Evolutionary conservation across 2,888 invertebrate species (phyloP).

Genomic region (Ornithoptera priamus): DNA sequence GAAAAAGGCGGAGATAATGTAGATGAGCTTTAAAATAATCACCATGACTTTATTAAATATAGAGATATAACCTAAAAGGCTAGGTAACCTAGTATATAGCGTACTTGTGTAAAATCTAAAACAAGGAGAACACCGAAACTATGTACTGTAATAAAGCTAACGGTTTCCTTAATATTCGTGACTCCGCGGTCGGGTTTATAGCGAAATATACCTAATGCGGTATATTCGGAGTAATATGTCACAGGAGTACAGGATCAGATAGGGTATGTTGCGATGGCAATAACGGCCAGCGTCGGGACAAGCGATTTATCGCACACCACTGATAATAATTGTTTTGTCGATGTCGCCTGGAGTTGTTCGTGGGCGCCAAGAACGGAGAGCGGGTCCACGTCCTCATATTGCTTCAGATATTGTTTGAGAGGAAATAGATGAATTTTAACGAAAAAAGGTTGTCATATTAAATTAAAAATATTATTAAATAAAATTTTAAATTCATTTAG

Average conservation of each 20-base stretch:
- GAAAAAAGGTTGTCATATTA: no score
- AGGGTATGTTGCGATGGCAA: constrained; percentile 46
- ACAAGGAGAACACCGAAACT: constrained; percentile 22
- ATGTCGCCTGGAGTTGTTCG: constrained; percentile 56
- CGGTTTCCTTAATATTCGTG: constrained; percentile 39
- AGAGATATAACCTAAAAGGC: not conserved
- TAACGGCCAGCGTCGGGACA: constrained; percentile 49
- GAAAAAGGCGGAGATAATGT: no score
- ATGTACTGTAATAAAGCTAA: constrained; percentile 23
- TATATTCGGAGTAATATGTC: constrained; percentile 55
- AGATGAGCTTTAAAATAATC: no score
- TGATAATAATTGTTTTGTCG: constrained; percentile 60
- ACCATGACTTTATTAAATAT: not conserved
- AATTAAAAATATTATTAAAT: no score
- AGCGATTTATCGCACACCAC: constrained; percentile 56
- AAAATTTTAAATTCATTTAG: no score
- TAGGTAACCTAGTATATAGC: not conserved
- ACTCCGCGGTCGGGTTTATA: constrained; percentile 38
- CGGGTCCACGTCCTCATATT: constrained; percentile 42
- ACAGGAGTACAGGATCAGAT: constrained; percentile 54
- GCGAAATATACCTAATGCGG: constrained; percentile 41
- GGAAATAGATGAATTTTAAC: no score
- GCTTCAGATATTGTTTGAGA: no score
- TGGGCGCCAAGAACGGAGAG: constrained; percentile 48
- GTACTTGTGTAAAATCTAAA: constrained; percentile 7